These are phyloP conservation scores for Propsilocerus akamusi DNA, from an alignment of 1,140 invertebrate species.

Conservation along the genomic window DNA sequence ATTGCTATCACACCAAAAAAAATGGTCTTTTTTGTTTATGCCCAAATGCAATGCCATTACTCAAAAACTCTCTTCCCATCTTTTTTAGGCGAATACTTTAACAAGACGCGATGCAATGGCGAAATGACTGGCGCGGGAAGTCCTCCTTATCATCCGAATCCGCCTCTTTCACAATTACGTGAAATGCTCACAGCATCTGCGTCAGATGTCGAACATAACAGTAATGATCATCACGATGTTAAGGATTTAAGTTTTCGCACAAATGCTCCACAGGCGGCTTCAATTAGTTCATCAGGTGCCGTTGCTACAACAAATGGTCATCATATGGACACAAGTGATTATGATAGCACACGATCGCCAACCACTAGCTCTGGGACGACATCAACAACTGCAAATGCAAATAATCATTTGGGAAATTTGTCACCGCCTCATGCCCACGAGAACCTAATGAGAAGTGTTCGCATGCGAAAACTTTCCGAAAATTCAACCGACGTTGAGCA, in stretches of 20 bases:
- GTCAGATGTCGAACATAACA: conserved; percentile 24
- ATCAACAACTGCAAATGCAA: conserved; percentile 4
- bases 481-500: conserved; percentile 27
- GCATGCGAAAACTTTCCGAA: conserved; percentile 23
- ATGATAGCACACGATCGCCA: conserved; percentile 6
- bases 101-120: conserved; percentile 27
- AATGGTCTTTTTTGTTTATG: too few species aligned
- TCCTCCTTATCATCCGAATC: conserved; percentile 20
- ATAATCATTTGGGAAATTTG: conserved; percentile 13
- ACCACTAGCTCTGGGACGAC: conserved; percentile 9
- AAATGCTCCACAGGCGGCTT: conserved; percentile 17
- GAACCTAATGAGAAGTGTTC: conserved; percentile 12
- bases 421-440: conserved; percentile 18
- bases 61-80: neutral
- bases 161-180: conserved; percentile 22
- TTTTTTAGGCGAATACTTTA: conserved; percentile 31
- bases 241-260: conserved; percentile 23
- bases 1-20: too few species aligned
- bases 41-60: too few species aligned
- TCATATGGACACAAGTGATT: conserved; percentile 1
- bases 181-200: conserved; percentile 16
- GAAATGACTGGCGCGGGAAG: conserved; percentile 23
- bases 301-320: conserved; percentile 8
- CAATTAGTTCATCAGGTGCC: conserved; percentile 7
- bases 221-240: conserved; percentile 48